Evolutionary conservation across 2,113 vertebrate species (phyloP).

Genomic region (Panthera tigris): DNA sequence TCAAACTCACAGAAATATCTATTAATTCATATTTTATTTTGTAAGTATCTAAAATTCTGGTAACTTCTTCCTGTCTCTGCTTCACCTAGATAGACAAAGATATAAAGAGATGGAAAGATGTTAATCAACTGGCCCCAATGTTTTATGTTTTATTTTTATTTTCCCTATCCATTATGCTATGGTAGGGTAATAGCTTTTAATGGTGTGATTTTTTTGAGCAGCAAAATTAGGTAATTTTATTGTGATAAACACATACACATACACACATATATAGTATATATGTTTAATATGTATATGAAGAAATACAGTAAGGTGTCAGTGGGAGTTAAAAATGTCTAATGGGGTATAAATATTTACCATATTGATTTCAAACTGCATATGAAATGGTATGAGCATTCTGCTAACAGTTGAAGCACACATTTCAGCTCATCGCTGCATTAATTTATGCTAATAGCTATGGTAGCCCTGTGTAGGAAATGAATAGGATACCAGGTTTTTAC

Average conservation of each 20-base stretch:
- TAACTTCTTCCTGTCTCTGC: slow-evolving; percentile 85
- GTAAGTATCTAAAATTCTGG: slow-evolving; percentile 86
- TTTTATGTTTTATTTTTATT: background rate
- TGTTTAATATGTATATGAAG: background rate
- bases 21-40: slow-evolving; percentile 86
- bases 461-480: background rate
- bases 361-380: slow-evolving; percentile 16
- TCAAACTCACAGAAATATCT: slow-evolving; percentile 84
- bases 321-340: background rate
- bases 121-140: background rate
- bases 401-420: background rate
- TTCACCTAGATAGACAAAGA: slow-evolving; percentile 82
- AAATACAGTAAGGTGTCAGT: background rate
- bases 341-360: background rate
- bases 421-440: background rate
- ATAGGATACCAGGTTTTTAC: background rate
- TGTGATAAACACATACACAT: background rate
- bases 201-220: background rate
- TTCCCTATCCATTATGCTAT: background rate
- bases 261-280: background rate
- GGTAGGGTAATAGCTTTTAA: background rate
- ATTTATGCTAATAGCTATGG: background rate
- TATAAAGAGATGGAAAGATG: background rate
- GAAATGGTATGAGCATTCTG: background rate
- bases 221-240: background rate